Evolutionary conservation across 2,797 vertebrate genomes (phyloP).

Genomic region (Enoplosus armatus): DNA sequence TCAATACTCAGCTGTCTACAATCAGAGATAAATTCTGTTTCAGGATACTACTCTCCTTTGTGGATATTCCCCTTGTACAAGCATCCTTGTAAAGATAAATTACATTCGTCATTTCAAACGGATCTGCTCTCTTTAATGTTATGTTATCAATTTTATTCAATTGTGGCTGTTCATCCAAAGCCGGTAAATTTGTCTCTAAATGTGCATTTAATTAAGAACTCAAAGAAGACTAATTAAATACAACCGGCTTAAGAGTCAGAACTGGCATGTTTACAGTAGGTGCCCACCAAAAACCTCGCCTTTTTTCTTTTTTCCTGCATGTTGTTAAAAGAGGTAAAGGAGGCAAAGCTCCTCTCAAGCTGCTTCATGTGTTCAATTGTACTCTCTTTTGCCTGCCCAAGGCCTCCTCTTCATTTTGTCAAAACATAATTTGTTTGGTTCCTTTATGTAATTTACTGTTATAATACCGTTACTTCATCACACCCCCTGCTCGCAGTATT

Average conservation of each 20-base stretch:
- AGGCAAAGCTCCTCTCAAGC: slow-evolving; percentile 53
- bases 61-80: slow-evolving; percentile 27
- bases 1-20: slow-evolving; percentile 25
- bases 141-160: slow-evolving; percentile 57
- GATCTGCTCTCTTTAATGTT: slow-evolving; percentile 42
- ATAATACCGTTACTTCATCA: slow-evolving; percentile 66
- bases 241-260: slow-evolving; percentile 54
- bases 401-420: slow-evolving; percentile 60
- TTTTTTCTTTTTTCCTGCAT: slow-evolving; percentile 6
- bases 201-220: slow-evolving; percentile 77
- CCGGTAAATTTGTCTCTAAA: slow-evolving; percentile 58
- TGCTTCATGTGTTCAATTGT: slow-evolving; percentile 57
- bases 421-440: slow-evolving; percentile 68
- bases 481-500: slow-evolving; percentile 46
- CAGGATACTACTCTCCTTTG: slow-evolving; percentile 9
- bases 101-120: slow-evolving; percentile 60
- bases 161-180: slow-evolving; percentile 62
- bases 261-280: slow-evolving; percentile 52
- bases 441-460: slow-evolving; percentile 70
- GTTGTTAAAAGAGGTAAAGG: slow-evolving; percentile 50
- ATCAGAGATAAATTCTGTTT: slow-evolving; percentile 45
- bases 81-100: slow-evolving; percentile 52
- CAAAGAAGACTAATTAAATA: slow-evolving; percentile 78
- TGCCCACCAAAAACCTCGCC: slow-evolving; percentile 35
- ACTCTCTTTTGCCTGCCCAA: slow-evolving; percentile 43